These are phyloP conservation scores for Sanderia malayensis DNA, from an alignment of 30 jellyfish, hydroid and myxozoan species.

Conservation along the genomic window DNA sequence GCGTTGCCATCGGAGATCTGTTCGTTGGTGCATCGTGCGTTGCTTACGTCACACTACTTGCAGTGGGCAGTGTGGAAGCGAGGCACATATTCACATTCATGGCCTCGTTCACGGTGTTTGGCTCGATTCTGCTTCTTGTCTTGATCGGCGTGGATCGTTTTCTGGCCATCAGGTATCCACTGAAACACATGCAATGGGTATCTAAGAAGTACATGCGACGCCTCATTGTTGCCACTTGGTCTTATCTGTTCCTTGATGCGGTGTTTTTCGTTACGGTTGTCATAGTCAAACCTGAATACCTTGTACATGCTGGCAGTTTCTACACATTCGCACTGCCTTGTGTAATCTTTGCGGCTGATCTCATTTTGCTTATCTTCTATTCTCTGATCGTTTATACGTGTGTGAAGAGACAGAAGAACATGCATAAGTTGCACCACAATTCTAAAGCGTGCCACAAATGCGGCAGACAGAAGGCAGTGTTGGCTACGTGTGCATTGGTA, in stretches of 20 bases:
- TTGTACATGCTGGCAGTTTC: background rate
- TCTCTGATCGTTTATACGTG: conserved; percentile 14
- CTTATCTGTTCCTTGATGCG: conserved; percentile 16
- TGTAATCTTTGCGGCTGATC: background rate
- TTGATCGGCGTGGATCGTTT: conserved; percentile 53
- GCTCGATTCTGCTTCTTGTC: conserved; percentile 33
- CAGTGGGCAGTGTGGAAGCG: background rate
- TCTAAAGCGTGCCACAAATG: conserved; percentile 12
- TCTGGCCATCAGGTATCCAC: conserved; percentile 40
- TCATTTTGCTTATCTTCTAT: conserved; percentile 16
- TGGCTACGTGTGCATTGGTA: conserved; percentile 43
- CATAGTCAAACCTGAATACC: background rate
- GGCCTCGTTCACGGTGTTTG: conserved; percentile 44
- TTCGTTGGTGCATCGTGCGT: conserved; percentile 47
- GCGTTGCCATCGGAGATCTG: conserved; percentile 48
- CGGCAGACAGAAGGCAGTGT: conserved; percentile 32
- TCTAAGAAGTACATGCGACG: background rate
- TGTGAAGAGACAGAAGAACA: background rate
- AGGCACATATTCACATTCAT: conserved; percentile 47
- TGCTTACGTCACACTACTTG: conserved; percentile 11
- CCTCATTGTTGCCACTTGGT: conserved; percentile 18
- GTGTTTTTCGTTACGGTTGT: background rate
- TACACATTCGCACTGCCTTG: conserved; percentile 7
- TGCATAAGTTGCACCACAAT: background rate
- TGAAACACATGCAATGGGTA: conserved; percentile 48